These are phyloP conservation scores for Calliphora vicina DNA, from an alignment of 1,140 invertebrate genomes.

Conservation along the genomic window DNA sequence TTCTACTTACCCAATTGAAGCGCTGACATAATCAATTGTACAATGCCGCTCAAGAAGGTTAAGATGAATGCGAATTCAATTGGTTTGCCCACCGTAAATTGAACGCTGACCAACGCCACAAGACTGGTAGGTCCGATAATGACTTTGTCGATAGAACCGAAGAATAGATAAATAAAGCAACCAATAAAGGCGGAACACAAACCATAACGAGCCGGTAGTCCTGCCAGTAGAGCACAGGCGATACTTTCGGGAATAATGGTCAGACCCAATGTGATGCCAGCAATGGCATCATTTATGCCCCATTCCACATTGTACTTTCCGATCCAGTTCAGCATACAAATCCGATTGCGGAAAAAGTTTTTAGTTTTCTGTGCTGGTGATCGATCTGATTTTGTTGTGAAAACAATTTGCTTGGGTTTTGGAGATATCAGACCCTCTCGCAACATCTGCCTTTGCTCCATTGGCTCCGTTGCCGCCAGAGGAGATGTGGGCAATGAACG, in stretches of 20 bases:
- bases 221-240: constrained; percentile 80
- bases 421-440: background rate
- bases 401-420: background rate
- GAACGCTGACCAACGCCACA: constrained; percentile 71
- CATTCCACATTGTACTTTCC: constrained; percentile 70
- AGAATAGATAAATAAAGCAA: constrained; percentile 84
- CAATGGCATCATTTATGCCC: constrained; percentile 73
- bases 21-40: constrained; percentile 80
- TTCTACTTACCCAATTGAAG: constrained; percentile 57
- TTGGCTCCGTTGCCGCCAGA: constrained; percentile 36
- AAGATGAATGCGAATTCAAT: constrained; percentile 82
- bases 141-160: constrained; percentile 91
- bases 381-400: constrained; percentile 40
- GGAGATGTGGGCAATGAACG: background rate
- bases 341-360: constrained; percentile 40
- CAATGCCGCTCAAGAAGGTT: constrained; percentile 77
- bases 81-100: constrained; percentile 78
- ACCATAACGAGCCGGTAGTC: constrained; percentile 72
- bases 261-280: constrained; percentile 80
- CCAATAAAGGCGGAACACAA: constrained; percentile 67
- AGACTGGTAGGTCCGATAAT: constrained; percentile 89
- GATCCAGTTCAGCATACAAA: constrained; percentile 71
- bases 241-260: constrained; percentile 87
- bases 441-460: constrained; percentile 36
- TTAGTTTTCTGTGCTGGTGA: constrained; percentile 43